These are phyloP conservation scores for Drosophila limbata DNA, from an alignment of 2,888 invertebrate species.

Conservation along the genomic window DNA sequence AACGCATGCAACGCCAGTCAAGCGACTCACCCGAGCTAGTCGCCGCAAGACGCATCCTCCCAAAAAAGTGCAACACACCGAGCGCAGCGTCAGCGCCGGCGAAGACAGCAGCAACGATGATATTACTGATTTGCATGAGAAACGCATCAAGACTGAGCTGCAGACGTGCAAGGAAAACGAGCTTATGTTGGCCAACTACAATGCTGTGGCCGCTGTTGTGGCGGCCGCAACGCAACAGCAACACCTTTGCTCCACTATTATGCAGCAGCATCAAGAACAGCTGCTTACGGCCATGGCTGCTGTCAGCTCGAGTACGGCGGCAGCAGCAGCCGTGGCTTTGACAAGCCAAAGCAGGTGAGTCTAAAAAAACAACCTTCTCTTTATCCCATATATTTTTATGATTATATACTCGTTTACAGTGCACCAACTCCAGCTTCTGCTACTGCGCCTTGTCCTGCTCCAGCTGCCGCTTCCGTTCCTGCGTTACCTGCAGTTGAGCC, in stretches of 20 bases:
- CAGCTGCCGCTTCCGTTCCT: conserved; percentile 2
- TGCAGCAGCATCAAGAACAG: conserved; percentile 63
- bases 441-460: not conserved
- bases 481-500: conserved; percentile 20
- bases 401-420: conserved; percentile 15
- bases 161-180: conserved; percentile 66
- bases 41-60: conserved; percentile 73
- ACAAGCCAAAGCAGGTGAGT: conserved; percentile 45
- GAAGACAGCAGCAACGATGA: conserved; percentile 50
- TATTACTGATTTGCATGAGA: conserved; percentile 28
- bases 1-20: conserved; percentile 25
- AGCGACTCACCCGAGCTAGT: conserved; percentile 59
- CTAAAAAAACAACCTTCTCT: not conserved
- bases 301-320: conserved; percentile 29
- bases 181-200: conserved; percentile 70
- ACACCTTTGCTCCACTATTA: conserved; percentile 46
- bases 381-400: not conserved
- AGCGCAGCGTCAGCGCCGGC: conserved; percentile 50
- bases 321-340: conserved; percentile 21
- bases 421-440: conserved; percentile 9
- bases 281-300: conserved; percentile 53
- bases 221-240: conserved; percentile 62
- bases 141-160: conserved; percentile 49
- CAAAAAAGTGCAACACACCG: conserved; percentile 62
- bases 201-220: conserved; percentile 68